These are phyloP conservation scores for Apostichopus leukothele DNA, from an alignment of 53 echinoderm and acorn worm species.

Conservation along the genomic window DNA sequence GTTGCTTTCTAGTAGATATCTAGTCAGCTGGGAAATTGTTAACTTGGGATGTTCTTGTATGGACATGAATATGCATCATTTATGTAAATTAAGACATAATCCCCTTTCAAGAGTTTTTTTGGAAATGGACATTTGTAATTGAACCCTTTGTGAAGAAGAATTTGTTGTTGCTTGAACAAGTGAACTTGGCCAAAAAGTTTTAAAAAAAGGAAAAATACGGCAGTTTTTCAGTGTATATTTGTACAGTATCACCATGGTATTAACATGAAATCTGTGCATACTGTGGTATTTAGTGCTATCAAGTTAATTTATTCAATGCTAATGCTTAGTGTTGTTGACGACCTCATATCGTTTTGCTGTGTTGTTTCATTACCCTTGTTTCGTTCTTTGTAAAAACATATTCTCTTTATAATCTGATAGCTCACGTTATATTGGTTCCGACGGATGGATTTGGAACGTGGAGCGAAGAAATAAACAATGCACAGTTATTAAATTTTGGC, in stretches of 20 bases:
- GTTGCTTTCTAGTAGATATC: too few species aligned
- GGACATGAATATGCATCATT: too few species aligned
- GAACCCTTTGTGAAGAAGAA: too few species aligned
- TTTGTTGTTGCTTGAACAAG: too few species aligned
- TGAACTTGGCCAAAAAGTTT: too few species aligned
- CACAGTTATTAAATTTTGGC: too few species aligned
- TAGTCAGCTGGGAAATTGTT: too few species aligned
- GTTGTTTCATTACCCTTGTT: slow-evolving; percentile 3
- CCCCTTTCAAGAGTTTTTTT: too few species aligned
- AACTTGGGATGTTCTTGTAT: too few species aligned
- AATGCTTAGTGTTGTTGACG: slow-evolving; percentile 21
- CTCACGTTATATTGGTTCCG: not conserved
- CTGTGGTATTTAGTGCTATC: not conserved
- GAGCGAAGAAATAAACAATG: not conserved
- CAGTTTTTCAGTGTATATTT: not conserved
- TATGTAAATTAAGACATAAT: too few species aligned
- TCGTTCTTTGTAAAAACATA: slow-evolving; percentile 24
- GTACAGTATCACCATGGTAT: not conserved
- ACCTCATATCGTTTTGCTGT: slow-evolving; percentile 16
- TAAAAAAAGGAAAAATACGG: not conserved
- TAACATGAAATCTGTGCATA: not conserved
- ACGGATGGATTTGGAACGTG: not conserved
- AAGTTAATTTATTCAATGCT: slow-evolving; percentile 33
- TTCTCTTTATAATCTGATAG: slow-evolving; percentile 7
- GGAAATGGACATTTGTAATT: too few species aligned